Percentiles rank a stretch among this genome's conserved stretches.
phyloP scores from a whole-genome alignment of 2,888 invertebrate genomes.

The Volucella inflata region DNA sequence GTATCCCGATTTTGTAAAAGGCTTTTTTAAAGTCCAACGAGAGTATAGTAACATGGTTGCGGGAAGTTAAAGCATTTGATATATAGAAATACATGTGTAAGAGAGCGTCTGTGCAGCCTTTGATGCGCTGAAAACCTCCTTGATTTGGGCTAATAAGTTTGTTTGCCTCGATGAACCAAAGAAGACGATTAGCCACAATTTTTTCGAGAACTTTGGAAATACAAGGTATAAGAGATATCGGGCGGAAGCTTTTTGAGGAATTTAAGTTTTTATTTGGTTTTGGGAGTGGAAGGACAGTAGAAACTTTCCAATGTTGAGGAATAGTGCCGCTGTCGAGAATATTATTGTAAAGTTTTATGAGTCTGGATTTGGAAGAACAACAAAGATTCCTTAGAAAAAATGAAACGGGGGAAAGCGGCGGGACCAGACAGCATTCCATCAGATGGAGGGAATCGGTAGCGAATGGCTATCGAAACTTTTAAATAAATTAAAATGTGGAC shows the following conservation, averaged over 20 bases:
- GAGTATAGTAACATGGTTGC: slow-evolving; percentile 32
- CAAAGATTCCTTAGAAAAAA: no score
- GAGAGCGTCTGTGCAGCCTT: slow-evolving; percentile 31
- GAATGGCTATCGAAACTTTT: no score
- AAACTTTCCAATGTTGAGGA: slow-evolving; percentile 34
- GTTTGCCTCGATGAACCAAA: no score
- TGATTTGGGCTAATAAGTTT: slow-evolving; percentile 17
- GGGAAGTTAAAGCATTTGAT: slow-evolving; percentile 10
- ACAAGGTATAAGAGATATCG: slow-evolving; percentile 35
- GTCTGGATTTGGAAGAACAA: no score
- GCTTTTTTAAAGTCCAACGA: slow-evolving; percentile 25
- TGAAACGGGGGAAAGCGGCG: no score
- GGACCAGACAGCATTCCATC: no score
- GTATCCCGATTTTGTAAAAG: slow-evolving; percentile 9
- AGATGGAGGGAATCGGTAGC: no score
- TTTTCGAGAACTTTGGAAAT: slow-evolving; percentile 40
- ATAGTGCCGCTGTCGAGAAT: slow-evolving; percentile 23
- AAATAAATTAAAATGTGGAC: no score
- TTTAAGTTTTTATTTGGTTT: slow-evolving; percentile 29
- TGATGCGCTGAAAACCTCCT: slow-evolving; percentile 1
- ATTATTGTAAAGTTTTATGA: no score
- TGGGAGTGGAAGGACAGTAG: slow-evolving; percentile 31
- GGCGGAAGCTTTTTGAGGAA: slow-evolving; percentile 18
- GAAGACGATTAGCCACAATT: no score
- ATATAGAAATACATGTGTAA: slow-evolving; percentile 21